A percentile compares a stretch with the other conserved stretches of the same genome.
Evolutionary conservation across 2,113 vertebrate genomes (phyloP).

Genomic region (Puntigrus tetrazona): DNA sequence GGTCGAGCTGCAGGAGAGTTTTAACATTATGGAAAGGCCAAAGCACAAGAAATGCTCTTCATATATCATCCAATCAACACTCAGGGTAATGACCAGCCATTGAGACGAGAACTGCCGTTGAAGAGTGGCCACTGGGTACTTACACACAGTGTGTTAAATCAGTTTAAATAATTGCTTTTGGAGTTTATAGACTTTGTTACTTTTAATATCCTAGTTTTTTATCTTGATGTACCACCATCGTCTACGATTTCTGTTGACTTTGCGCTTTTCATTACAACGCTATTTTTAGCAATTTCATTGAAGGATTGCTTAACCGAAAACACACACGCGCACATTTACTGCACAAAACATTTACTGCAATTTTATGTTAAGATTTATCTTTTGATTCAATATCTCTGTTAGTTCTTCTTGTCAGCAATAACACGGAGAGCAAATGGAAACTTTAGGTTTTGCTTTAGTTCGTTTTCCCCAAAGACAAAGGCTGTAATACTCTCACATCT

Average conservation of each 20-base stretch:
- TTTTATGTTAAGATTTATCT: neutral
- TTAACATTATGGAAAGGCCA: conserved; percentile 21
- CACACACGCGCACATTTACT: accelerated
- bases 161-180: conserved; percentile 21
- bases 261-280: neutral
- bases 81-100: conserved; percentile 36
- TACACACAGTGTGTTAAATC: conserved; percentile 35
- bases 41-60: neutral
- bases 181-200: conserved; percentile 15
- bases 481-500: neutral
- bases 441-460: neutral
- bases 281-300: neutral
- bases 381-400: neutral
- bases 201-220: conserved; percentile 27
- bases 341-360: neutral
- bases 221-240: neutral
- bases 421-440: neutral
- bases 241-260: too few species aligned
- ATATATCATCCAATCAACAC: conserved; percentile 37
- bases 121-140: neutral
- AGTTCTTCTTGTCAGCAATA: too few species aligned
- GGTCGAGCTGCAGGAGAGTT: conserved; percentile 21
- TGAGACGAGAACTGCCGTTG: conserved; percentile 29
- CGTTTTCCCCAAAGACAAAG: neutral
- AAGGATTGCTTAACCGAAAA: neutral